Evolutionary conservation across 1,140 invertebrate genomes (phyloP), one percentile per base, ranked within the genome.

Genomic region (Ceratosolen fusciceps): DNA sequence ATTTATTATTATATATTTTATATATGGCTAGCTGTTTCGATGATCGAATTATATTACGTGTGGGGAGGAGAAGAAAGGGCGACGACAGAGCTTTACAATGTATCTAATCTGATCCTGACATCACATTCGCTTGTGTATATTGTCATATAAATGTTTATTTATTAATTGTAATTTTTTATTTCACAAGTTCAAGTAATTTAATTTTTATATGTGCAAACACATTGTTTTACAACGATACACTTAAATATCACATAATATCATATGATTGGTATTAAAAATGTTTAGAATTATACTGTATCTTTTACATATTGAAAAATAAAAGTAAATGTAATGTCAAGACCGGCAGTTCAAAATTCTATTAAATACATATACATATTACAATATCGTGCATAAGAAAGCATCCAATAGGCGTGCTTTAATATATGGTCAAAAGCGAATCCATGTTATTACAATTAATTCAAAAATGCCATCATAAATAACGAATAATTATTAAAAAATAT

Each of bases 1-100:
- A 54, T 34, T 60, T 62, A 65, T 16, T 60, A 54, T 56, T 79
- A 74, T 74, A 79, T n/a, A n/a, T 79, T 54, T 68, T 74, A 68
- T 58, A 56, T 79, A 79, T 74, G 43, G 77, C 77, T 79, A 54
- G 34, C 29, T 73, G 24, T 26, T 62, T 39, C 65, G 34, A 43
- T n/a, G 21, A 43, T 39, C 34, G n/a, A 49, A 21, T 52, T n/a
- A 9, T 62, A n/a, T 75, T 74, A 2, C 43, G 14, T 47, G 62
- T 24, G 62, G 26, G 31, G 39, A 16, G 29, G 24, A n/a, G n/a
- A n/a, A n/a, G n/a, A 10, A 24, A 60, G 60, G 26, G 43, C 21
- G 29, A 60, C 39, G 29, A 24, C 19, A 29, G 14, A 34, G 60
- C 34, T 70, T 70, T 10, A n/a, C 12, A 21, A 77, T 14, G 16